phyloP scores from a whole-genome alignment of 2,888 invertebrate genomes.

The Imbricaverruca yamaguchii region DNA sequence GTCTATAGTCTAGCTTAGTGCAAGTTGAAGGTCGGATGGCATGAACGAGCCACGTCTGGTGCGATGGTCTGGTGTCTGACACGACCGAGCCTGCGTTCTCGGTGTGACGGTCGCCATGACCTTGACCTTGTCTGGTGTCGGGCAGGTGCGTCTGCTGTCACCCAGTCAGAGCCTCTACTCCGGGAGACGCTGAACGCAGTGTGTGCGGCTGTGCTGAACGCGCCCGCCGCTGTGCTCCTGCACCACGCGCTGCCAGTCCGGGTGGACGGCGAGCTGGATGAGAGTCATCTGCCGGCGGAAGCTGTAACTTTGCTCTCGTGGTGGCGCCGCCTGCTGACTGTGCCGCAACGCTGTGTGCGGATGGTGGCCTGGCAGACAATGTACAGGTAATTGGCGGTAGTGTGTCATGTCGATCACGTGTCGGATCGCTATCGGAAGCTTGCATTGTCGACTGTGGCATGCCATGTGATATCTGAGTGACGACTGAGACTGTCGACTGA shows the following conservation, averaged over 20 bases:
- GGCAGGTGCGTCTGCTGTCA: background rate
- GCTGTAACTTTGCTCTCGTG: background rate
- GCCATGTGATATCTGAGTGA: too few species aligned
- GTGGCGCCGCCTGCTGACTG: slow-evolving; percentile 3
- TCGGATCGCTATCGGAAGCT: too few species aligned
- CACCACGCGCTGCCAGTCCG: background rate
- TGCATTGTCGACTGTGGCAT: too few species aligned
- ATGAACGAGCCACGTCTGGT: too few species aligned
- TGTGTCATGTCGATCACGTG: too few species aligned
- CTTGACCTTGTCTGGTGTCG: background rate
- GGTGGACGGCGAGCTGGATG: background rate
- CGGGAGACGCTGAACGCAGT: background rate
- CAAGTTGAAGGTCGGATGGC: too few species aligned
- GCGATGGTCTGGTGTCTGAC: too few species aligned
- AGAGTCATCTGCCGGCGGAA: slow-evolving; percentile 6
- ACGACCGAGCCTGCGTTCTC: too few species aligned
- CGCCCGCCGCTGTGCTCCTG: background rate
- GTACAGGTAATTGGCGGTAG: background rate
- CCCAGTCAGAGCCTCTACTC: background rate
- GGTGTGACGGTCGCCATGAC: too few species aligned
- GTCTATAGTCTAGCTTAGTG: too few species aligned
- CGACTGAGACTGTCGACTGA: too few species aligned
- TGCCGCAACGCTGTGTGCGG: background rate
- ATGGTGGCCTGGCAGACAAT: background rate
- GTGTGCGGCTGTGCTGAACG: background rate